phyloP scores from a whole-genome alignment of 2,888 invertebrate genomes.

The Ferdinandea cuprea region DNA sequence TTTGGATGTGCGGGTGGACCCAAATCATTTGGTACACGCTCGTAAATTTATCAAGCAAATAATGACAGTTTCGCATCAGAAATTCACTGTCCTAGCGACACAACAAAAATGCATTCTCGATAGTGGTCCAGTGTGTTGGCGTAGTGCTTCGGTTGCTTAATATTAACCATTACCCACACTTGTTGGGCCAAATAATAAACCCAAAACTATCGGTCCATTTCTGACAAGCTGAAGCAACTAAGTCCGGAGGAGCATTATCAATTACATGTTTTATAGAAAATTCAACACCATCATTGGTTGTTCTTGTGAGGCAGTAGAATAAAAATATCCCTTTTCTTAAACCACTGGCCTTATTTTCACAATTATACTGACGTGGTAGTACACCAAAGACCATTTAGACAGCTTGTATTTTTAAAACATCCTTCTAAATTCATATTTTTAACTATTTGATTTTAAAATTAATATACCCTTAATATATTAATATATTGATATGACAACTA shows the following conservation, averaged over 20 bases:
- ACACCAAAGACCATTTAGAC: too few relatives aligned
- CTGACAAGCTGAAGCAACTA: conserved; percentile 64
- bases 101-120: conserved; percentile 11
- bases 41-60: conserved; percentile 52
- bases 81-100: conserved; percentile 17
- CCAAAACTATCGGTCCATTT: conserved; percentile 64
- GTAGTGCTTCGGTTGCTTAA: too few relatives aligned
- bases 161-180: conserved; percentile 54
- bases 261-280: conserved; percentile 45
- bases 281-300: conserved; percentile 23
- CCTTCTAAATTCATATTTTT: too few relatives aligned
- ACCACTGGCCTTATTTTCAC: too few relatives aligned
- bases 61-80: conserved; percentile 46
- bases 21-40: conserved; percentile 37
- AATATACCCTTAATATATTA: too few relatives aligned
- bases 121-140: not conserved
- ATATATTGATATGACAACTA: too few relatives aligned
- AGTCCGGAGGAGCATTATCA: conserved; percentile 60
- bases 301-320: conserved; percentile 41
- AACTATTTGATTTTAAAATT: too few relatives aligned
- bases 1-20: conserved; percentile 19
- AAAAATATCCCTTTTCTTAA: conserved; percentile 69
- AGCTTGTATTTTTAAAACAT: too few relatives aligned
- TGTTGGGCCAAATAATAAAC: conserved; percentile 67
- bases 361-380: too few relatives aligned